Base-by-base conservation (phyloP, 2,888 invertebrate species). In the Allacma fusca region DNA sequence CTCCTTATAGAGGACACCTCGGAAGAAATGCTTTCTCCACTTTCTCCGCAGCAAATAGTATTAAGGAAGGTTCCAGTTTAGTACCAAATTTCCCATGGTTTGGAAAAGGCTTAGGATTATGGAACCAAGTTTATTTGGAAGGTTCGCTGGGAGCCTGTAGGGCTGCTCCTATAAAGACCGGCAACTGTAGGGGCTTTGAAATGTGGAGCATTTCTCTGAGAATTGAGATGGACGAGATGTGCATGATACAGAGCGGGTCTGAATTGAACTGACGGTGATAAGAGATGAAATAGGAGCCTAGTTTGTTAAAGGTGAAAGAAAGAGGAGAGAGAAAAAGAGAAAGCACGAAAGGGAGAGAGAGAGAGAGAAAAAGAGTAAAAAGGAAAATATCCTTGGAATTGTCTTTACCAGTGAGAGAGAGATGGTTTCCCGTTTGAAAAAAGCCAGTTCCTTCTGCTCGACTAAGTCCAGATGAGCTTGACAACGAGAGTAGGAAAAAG, bases 401-500 rank as follows among this genome's bases (percentile, higher is more conserved):
- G 72, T 72, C 29, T 67, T 85, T 82, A 89, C 89, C 83, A 89
- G 85, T 28, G 88, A 87, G 72, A 85, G 89, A 1, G 91, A 91
- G 72, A 96, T 89, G 34, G 91, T 89, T 85, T 94, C 92, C 80
- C 94, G 89, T 26, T 90, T 90, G 81, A 94, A 93, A 84, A 85
- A 89, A 78, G 87, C 88, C 78, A 88, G 85, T 67, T 88, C 86
- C 85, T 86, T 91, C 88, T 80, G 90, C 85, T 93, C 92, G 79
- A 96, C 88, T 81, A 90, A 87, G 50, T 92, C 91, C 81, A 98
- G 88, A 87, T 96, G 94, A 62, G 93, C 92, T 87, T 97, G 94
- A 72, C 95, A 89, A 75, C 94, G 89, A 0, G 95, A 93, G 87
- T 97, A 98, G n/a, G 97, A 95, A 86, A 98, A 99, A 0, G 98